phyloP scores from a whole-genome alignment of 2,797 vertebrate species.

The Anguilla marmorata region DNA sequence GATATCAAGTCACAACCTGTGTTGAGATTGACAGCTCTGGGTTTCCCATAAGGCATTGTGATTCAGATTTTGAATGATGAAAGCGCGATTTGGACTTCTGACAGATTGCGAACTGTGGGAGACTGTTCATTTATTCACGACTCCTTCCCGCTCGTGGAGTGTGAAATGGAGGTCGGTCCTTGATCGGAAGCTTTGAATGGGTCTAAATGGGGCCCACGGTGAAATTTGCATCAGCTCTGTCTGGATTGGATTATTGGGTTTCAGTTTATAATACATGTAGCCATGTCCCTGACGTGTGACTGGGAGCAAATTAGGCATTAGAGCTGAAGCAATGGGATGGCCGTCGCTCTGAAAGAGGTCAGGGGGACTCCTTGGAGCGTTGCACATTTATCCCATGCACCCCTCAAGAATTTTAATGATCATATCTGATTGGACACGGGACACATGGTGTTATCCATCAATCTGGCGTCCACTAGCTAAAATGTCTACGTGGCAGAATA shows the following conservation, averaged over 20 bases:
- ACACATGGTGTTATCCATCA: neutral
- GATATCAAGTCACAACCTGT: neutral
- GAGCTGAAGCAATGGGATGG: constrained; percentile 49
- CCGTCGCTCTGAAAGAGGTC: constrained; percentile 34
- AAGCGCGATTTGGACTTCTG: neutral
- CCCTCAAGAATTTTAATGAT: neutral
- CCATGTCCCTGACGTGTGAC: constrained; percentile 51
- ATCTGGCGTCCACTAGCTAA: neutral
- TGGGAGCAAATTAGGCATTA: constrained; percentile 44
- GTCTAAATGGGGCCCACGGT: neutral
- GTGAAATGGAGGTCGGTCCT: neutral
- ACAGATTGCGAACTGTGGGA: constrained; percentile 16
- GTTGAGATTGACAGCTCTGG: constrained; percentile 4
- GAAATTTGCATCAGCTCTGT: neutral
- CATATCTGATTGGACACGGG: neutral
- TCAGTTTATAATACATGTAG: neutral
- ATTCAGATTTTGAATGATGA: constrained; percentile 20
- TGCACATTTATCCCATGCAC: neutral
- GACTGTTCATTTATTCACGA: constrained; percentile 6
- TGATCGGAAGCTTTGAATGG: neutral
- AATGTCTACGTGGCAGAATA: neutral
- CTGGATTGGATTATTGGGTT: neutral
- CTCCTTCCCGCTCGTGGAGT: neutral
- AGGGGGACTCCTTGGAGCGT: neutral
- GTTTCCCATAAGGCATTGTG: constrained; percentile 2